phyloP scores from a whole-genome alignment of 2,113 vertebrate species.

The Alces alces region DNA sequence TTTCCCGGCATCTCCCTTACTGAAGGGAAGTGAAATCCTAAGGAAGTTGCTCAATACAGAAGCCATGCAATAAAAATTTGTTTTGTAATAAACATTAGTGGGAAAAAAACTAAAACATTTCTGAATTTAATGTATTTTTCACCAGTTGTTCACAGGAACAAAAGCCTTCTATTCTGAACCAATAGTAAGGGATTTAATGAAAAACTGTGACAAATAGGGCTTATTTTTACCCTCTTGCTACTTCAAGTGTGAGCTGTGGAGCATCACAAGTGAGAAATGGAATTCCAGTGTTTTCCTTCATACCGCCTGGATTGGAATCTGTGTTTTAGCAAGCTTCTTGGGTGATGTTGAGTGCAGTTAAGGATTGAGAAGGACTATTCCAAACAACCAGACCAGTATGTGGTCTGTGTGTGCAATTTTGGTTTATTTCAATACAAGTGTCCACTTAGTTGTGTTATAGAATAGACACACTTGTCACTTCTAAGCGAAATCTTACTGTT shows the following conservation, averaged over 20 bases:
- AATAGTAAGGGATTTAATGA: neutral
- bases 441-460: neutral
- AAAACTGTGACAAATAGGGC: neutral
- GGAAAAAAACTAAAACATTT: neutral
- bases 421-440: neutral
- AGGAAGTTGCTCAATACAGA: neutral
- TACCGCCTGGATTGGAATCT: neutral
- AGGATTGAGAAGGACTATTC: neutral
- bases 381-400: neutral
- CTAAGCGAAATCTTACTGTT: neutral
- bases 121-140: neutral
- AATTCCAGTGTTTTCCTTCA: neutral
- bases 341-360: neutral
- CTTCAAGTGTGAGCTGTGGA: neutral
- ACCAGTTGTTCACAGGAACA: neutral
- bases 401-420: neutral
- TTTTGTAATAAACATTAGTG: neutral
- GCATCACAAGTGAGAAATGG: neutral
- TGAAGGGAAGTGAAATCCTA: neutral
- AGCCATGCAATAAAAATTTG: neutral
- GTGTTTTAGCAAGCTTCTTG: neutral
- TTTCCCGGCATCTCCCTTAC: neutral
- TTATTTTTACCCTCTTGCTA: neutral
- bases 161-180: neutral
- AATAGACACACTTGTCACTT: neutral